These are phyloP conservation scores for Cydia amplana DNA, from an alignment of 1,140 invertebrate species.

Conservation along the genomic window DNA sequence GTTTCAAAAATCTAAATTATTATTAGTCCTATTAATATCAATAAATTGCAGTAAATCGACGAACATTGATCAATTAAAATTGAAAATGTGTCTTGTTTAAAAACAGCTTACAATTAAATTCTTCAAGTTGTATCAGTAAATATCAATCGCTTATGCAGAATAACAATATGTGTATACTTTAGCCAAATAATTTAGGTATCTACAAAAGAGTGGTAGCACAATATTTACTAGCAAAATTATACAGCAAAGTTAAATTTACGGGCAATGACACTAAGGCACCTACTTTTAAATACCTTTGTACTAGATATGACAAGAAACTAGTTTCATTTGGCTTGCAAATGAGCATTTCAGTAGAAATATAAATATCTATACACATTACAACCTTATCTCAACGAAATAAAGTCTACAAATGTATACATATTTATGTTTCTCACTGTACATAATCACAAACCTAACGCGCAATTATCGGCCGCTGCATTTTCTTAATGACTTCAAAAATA, in stretches of 20 bases:
- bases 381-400: neutral
- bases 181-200: neutral
- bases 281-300: slow-evolving; percentile 28
- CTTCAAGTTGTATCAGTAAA: too few species aligned
- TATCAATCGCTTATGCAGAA: neutral
- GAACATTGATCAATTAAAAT: too few species aligned
- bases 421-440: neutral
- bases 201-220: neutral
- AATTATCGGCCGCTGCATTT: slow-evolving; percentile 13
- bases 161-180: neutral
- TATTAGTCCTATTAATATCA: too few species aligned
- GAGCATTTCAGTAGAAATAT: neutral
- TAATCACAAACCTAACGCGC: slow-evolving; percentile 4
- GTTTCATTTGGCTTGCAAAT: slow-evolving; percentile 32
- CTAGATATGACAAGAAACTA: slow-evolving; percentile 31
- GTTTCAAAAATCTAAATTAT: too few species aligned
- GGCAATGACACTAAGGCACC: neutral
- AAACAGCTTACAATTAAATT: too few species aligned
- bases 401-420: neutral
- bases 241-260: neutral
- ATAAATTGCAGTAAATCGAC: too few species aligned
- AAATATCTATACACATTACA: neutral
- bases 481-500: slow-evolving; percentile 6
- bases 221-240: neutral
- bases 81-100: too few species aligned